These are phyloP conservation scores for Tauraco hartlaubi DNA, from an alignment of 2,797 vertebrate genomes.

Conservation along the genomic window DNA sequence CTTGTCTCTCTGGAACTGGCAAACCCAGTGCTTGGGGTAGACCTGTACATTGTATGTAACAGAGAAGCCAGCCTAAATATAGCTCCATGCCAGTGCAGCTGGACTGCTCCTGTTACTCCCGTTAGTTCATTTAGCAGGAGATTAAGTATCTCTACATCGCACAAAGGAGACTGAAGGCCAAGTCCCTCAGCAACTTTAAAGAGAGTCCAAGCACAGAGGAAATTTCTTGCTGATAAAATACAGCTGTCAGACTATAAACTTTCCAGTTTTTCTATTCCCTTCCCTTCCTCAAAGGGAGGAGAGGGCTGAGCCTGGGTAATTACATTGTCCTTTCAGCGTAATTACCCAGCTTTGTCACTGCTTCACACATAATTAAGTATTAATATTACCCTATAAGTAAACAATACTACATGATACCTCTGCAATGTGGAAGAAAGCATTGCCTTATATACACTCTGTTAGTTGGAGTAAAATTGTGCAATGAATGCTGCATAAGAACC, in stretches of 20 bases:
- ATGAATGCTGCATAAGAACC: neutral
- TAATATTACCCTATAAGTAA: slow-evolving; percentile 73
- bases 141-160: slow-evolving; percentile 11
- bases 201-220: neutral
- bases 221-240: slow-evolving; percentile 11
- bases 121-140: slow-evolving; percentile 19
- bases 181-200: slow-evolving; percentile 19
- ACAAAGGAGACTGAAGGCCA: slow-evolving; percentile 1
- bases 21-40: neutral
- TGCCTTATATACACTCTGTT: neutral
- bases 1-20: neutral
- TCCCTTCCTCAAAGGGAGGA: slow-evolving; percentile 17
- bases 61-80: neutral
- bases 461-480: slow-evolving; percentile 20
- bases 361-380: slow-evolving; percentile 76
- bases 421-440: slow-evolving; percentile 11
- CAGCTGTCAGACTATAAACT: neutral
- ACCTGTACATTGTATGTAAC: neutral
- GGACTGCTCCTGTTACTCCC: neutral
- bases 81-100: neutral
- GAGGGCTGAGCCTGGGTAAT: slow-evolving; percentile 36
- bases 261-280: neutral
- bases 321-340: slow-evolving; percentile 50
- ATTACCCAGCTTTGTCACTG: slow-evolving; percentile 58
- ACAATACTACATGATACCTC: slow-evolving; percentile 49